Evolutionary conservation across 2,888 invertebrate genomes (phyloP).

Genomic region (Anoplius nigerrimus): DNA sequence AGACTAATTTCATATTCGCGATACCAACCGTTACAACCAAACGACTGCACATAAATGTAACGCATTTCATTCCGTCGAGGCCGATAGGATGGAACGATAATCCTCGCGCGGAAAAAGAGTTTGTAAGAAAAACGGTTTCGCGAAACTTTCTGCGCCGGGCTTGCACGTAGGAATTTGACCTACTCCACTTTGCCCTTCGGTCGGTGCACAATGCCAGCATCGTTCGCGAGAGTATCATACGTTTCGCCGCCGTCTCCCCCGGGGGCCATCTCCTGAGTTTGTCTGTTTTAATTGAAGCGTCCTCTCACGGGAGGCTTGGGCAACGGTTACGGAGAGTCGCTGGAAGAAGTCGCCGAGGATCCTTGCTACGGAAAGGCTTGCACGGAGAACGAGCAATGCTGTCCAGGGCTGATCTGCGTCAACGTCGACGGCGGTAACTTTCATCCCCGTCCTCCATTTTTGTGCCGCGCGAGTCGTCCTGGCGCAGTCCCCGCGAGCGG

Average conservation of each 20-base stretch:
- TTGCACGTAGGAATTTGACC: slow-evolving; percentile 15
- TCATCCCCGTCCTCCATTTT: background rate
- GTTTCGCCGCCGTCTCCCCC: background rate
- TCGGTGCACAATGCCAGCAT: background rate
- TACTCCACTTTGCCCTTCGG: slow-evolving; percentile 21
- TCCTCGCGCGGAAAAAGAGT: background rate
- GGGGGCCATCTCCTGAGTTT: background rate
- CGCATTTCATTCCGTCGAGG: too few relatives aligned
- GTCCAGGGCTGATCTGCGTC: slow-evolving; percentile 87
- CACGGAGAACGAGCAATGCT: slow-evolving; percentile 88
- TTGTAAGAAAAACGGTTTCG: too few relatives aligned
- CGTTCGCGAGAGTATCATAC: background rate
- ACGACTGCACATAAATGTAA: too few relatives aligned
- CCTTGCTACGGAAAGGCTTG: slow-evolving; percentile 88
- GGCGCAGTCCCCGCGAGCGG: too few relatives aligned
- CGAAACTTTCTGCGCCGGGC: too few relatives aligned
- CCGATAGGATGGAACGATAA: too few relatives aligned
- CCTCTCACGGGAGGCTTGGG: slow-evolving; percentile 63
- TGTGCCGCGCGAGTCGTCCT: too few relatives aligned
- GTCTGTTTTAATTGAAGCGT: slow-evolving; percentile 51
- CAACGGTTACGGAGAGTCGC: slow-evolving; percentile 73
- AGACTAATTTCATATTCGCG: too few relatives aligned
- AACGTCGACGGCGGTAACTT: slow-evolving; percentile 80
- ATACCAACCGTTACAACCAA: too few relatives aligned
- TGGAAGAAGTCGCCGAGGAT: slow-evolving; percentile 77